Conservation (phyloP, 2,888 invertebrate genomes). For the Tetheella fluctuosa region DNA sequence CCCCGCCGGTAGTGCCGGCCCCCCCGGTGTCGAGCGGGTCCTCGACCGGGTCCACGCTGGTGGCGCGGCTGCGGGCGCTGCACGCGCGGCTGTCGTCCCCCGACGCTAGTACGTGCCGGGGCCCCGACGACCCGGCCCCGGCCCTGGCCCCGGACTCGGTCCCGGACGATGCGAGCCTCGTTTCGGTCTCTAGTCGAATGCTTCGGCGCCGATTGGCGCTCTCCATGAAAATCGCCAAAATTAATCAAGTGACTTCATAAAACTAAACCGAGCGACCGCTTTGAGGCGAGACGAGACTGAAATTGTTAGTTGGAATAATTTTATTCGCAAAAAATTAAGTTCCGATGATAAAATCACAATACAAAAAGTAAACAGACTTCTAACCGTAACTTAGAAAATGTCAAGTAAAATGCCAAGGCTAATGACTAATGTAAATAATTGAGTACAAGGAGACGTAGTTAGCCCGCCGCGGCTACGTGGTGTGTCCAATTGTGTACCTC, state of each 20-base stretch:
- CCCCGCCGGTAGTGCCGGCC: background rate
- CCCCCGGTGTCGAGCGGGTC: background rate
- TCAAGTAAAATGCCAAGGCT: no score
- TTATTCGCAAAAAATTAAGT: no score
- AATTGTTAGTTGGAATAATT: no score
- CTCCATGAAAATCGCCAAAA: background rate
- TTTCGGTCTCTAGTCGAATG: conserved; percentile 1
- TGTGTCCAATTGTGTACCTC: no score
- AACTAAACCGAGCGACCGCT: background rate
- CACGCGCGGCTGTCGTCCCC: conserved; percentile 9
- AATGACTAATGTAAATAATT: no score
- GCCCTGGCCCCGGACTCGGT: background rate
- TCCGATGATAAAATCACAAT: no score
- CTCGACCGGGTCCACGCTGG: background rate
- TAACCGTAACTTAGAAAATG: no score
- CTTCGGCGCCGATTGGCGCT: conserved; percentile 15
- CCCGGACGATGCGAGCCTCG: background rate
- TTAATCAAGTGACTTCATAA: background rate
- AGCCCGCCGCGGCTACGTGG: no score
- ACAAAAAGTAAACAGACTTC: no score
- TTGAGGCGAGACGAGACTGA: no score
- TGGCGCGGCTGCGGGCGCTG: conserved; percentile 14
- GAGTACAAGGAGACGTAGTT: no score
- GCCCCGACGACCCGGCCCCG: background rate
- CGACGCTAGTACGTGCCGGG: no score